phyloP scores from a whole-genome alignment of 2,888 invertebrate species.

The Aleiodes testaceus region DNA sequence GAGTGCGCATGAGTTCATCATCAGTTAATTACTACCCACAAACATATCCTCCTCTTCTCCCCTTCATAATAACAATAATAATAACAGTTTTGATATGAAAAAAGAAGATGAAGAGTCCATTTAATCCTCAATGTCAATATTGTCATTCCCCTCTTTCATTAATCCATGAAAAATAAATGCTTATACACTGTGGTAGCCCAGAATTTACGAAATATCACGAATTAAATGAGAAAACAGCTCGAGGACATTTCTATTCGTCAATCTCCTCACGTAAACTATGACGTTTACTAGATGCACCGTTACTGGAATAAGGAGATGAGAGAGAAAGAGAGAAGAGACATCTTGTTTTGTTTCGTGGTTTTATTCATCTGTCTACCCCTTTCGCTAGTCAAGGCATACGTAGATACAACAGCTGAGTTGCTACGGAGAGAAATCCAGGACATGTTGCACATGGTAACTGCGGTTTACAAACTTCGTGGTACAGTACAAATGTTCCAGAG shows the following conservation, averaged over 20 bases:
- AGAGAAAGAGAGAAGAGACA: constrained; percentile 15
- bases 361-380: constrained; percentile 37
- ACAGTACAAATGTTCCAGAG: constrained; percentile 24
- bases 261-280: constrained; percentile 35
- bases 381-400: constrained; percentile 13
- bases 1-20: neutral
- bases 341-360: constrained; percentile 40
- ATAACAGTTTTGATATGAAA: too few relatives aligned
- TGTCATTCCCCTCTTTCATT: neutral
- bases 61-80: too few relatives aligned
- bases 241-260: constrained; percentile 25
- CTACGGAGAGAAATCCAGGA: constrained; percentile 26
- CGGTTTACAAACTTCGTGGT: constrained; percentile 24
- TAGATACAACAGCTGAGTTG: constrained; percentile 15
- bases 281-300: constrained; percentile 49
- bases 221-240: constrained; percentile 12
- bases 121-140: neutral
- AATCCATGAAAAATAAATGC: neutral
- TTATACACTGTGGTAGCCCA: neutral
- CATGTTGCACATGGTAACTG: constrained; percentile 26
- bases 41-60: neutral
- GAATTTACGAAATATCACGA: neutral
- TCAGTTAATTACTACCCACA: constrained; percentile 3
- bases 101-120: too few relatives aligned
- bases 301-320: constrained; percentile 20